Evolutionary conservation across 2,113 vertebrate species (phyloP).

Genomic region (Crotophaga sulcirostris): DNA sequence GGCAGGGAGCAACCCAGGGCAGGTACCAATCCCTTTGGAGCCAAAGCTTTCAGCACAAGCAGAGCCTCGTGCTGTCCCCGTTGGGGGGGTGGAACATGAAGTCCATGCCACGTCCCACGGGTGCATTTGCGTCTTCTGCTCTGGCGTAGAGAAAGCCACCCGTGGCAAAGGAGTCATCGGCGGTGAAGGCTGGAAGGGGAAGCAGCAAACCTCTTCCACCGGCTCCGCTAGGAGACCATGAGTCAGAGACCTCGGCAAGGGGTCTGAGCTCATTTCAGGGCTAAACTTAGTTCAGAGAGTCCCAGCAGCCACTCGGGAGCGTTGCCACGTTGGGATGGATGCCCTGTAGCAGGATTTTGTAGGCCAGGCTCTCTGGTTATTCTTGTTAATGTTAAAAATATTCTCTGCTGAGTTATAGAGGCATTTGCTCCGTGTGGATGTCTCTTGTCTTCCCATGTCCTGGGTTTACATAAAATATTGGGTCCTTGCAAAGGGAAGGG

Average conservation of each 20-base stretch:
- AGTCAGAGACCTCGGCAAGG: slow-evolving; percentile 37
- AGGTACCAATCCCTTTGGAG: background rate
- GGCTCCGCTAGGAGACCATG: background rate
- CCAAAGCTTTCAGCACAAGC: background rate
- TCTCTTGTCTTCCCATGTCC: background rate
- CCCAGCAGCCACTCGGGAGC: slow-evolving; percentile 38
- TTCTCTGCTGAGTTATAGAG: slow-evolving; percentile 21
- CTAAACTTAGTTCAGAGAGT: slow-evolving; percentile 58
- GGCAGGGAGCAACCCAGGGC: background rate
- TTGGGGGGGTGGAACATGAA: background rate
- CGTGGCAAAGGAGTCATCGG: background rate
- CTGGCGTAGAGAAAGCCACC: background rate
- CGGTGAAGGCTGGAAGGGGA: background rate
- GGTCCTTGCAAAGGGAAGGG: background rate
- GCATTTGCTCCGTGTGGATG: background rate
- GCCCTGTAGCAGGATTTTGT: slow-evolving; percentile 55
- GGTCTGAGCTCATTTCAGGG: slow-evolving; percentile 58
- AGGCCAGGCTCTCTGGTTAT: slow-evolving; percentile 49
- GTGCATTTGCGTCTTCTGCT: background rate
- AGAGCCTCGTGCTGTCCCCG: background rate
- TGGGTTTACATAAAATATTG: background rate
- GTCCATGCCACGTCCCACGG: background rate
- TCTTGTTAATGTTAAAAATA: slow-evolving; percentile 44
- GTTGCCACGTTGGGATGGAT: slow-evolving; percentile 20
- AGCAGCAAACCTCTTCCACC: background rate